Percentiles rank a stretch among this genome's conserved stretches.
Evolutionary conservation across 2,113 vertebrate genomes (phyloP).

Genomic region (Phalacrocorax carbo): DNA sequence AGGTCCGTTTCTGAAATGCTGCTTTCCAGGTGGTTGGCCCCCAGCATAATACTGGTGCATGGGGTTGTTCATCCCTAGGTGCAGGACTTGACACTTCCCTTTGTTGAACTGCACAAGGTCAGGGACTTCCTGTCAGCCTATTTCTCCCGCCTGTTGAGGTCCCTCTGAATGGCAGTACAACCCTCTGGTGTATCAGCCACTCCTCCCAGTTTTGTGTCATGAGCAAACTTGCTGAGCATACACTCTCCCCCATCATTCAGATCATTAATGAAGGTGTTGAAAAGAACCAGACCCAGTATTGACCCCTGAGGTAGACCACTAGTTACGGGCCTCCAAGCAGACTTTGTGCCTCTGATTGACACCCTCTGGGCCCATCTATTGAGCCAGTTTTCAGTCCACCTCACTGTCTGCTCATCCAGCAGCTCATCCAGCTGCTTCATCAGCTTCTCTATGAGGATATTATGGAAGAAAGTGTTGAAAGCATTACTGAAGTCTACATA

Average conservation of each 20-base stretch:
- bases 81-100: not conserved
- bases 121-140: not conserved
- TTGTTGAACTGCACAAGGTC: not conserved
- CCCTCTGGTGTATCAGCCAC: not conserved
- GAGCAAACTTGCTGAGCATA: not conserved
- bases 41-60: not conserved
- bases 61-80: not conserved
- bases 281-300: not conserved
- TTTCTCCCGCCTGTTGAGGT: not conserved
- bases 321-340: not conserved
- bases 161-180: not conserved
- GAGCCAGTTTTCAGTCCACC: not conserved
- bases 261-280: not conserved
- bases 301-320: not conserved
- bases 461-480: not conserved
- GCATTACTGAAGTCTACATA: not conserved
- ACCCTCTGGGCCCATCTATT: not conserved
- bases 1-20: not conserved
- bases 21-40: not conserved
- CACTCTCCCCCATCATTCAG: not conserved
- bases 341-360: not conserved
- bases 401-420: not conserved
- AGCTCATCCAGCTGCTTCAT: not conserved
- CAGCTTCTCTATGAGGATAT: not conserved
- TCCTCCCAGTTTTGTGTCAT: not conserved